Base-by-base conservation (phyloP, 1,140 invertebrate species). In the Heterodera carotae region DNA sequence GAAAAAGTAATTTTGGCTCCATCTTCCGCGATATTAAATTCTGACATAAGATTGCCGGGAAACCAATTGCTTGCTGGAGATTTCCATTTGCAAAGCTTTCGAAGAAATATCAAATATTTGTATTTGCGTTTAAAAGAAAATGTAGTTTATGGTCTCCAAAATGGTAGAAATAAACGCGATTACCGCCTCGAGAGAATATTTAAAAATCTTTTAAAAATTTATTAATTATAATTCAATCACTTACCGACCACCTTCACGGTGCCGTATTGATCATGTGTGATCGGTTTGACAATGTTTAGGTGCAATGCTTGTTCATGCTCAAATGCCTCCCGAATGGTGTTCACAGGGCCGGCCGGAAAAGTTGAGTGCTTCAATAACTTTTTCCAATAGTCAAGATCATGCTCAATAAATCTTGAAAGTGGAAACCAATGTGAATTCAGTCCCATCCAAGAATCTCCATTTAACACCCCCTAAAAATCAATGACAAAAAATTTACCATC, bases 291-390 rank as follows among this genome's bases (percentile, higher is more conserved):
- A 75, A 96, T 85, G 22, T 90, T 89, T 82, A 93, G 92, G 27
- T 92, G 89, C 80, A 92, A 89, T 0, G 88, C 84, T 86, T 89
- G 79, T 56, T 82, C 86, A 76, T 85, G 72, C 33, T 91, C 90
- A 87, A 97, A 98, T 0, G 94, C 93, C 84, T 95, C 91, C 75
- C 91, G 88, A 85, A 97, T 92, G 22, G 90, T 92, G 89, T 98
- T 98, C 0, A 98, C 91, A 0, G 94, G 94, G 0, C 94, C 95
- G 87, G 92, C 93, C 3, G 95, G 94, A 87, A 96, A 94, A 2
- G 92, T 88, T 7, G 91, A 90, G 34, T 91, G 91, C 72, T 92
- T 91, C 78, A 98, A 92, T 72, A 91, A 86, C 4, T 89, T 80
- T 64, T 91, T 88, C 95, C 95, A 97, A 82, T 95, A 91, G 34